Percentiles rank a stretch among this genome's conserved stretches.
Evolutionary conservation across 64 coral and sea anemone species (phyloP).

Genomic region (Actinia equina): DNA sequence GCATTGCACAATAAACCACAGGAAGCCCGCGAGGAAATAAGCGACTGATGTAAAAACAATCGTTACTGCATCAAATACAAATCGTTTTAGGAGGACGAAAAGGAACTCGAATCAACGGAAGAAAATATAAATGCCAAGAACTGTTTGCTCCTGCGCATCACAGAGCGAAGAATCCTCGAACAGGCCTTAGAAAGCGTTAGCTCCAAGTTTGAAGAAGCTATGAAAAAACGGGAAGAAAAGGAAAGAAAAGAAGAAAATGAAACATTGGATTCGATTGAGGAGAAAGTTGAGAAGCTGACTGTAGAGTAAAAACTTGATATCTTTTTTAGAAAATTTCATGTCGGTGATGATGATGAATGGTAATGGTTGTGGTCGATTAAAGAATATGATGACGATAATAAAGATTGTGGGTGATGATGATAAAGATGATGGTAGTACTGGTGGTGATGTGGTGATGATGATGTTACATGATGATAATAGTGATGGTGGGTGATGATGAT

Average conservation of each 20-base stretch:
- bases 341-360: neutral
- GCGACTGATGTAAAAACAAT: neutral
- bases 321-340: neutral
- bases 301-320: neutral
- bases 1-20: no score
- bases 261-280: neutral
- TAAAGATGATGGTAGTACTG: no score
- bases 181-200: slow-evolving; percentile 10
- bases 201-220: slow-evolving; percentile 11
- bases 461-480: no score
- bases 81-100: slow-evolving; percentile 39
- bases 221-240: neutral
- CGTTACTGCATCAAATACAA: no score
- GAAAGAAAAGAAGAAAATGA: neutral
- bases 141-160: slow-evolving; percentile 29
- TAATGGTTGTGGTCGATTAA: no score
- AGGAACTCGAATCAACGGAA: slow-evolving; percentile 9
- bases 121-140: neutral
- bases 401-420: no score
- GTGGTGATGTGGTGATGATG: no score
- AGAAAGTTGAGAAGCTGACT: neutral
- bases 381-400: no score
- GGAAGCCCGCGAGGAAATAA: neutral
- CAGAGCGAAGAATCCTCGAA: slow-evolving; percentile 30
- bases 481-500: no score